Evolutionary conservation across 2,797 vertebrate species (phyloP).

Genomic region (Pteropus rufus): DNA sequence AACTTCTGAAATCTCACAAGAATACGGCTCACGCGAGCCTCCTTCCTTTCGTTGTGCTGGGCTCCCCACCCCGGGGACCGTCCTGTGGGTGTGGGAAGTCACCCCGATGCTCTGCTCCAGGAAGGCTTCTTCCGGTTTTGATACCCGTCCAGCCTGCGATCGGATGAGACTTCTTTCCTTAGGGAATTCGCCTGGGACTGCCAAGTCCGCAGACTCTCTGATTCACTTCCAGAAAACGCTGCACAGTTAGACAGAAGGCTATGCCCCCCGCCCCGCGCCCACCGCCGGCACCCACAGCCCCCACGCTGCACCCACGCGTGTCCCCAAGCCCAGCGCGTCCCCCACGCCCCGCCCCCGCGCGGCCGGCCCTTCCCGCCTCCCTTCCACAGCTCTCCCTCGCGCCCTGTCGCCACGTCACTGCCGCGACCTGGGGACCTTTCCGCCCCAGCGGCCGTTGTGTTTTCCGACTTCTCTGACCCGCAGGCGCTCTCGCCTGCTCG

Average conservation of each 20-base stretch:
- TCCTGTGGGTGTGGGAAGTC: not conserved
- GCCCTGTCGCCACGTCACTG: not conserved
- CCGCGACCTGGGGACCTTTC: no score
- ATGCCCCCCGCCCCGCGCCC: not conserved
- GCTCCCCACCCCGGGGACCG: not conserved
- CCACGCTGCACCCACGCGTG: no score
- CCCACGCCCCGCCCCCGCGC: no score
- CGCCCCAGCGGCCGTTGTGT: not conserved
- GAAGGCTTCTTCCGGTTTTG: not conserved
- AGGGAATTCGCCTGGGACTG: not conserved
- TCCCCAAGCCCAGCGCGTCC: no score
- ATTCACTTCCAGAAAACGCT: not conserved
- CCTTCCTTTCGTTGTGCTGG: not conserved
- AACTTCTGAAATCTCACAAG: not conserved
- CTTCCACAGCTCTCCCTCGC: rapidly evolving
- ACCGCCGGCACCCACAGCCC: not conserved
- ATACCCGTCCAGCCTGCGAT: rapidly evolving
- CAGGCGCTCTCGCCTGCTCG: not conserved
- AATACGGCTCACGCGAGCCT: rapidly evolving
- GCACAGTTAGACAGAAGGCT: rapidly evolving
- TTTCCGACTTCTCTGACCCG: not conserved
- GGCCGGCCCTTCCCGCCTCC: not conserved
- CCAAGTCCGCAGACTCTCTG: no score
- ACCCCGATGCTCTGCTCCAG: not conserved
- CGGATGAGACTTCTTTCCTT: not conserved